Conservation (phyloP, 2,797 vertebrate species). For the Prionace glauca region DNA sequence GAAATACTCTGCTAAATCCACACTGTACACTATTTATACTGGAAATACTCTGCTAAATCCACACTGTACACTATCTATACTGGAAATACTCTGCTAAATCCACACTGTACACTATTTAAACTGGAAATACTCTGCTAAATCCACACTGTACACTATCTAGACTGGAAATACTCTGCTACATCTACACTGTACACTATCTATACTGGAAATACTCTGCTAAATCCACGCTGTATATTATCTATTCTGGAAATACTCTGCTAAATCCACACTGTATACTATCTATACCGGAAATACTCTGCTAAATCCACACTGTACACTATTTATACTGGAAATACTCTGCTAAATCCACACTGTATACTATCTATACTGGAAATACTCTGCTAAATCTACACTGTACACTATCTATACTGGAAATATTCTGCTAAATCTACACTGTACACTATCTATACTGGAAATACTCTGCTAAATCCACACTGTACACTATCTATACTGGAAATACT, state of each 20-base stretch:
- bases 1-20: too few species aligned
- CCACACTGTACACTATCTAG: neutral
- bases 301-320: neutral
- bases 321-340: neutral
- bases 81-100: too few species aligned
- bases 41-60: neutral
- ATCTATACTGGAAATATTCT: neutral
- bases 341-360: neutral
- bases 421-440: neutral
- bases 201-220: neutral
- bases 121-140: neutral
- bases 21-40: neutral
- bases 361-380: neutral
- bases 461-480: neutral
- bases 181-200: neutral
- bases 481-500: neutral
- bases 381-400: neutral
- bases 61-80: neutral
- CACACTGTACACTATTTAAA: too few species aligned
- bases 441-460: neutral
- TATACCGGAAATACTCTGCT: neutral
- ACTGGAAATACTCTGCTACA: neutral
- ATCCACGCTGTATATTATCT: neutral
- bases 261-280: neutral
- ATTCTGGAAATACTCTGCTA: neutral